These are phyloP conservation scores for Urocyon cinereoargenteus DNA, from an alignment of 2,797 vertebrate genomes.

Conservation along the genomic window DNA sequence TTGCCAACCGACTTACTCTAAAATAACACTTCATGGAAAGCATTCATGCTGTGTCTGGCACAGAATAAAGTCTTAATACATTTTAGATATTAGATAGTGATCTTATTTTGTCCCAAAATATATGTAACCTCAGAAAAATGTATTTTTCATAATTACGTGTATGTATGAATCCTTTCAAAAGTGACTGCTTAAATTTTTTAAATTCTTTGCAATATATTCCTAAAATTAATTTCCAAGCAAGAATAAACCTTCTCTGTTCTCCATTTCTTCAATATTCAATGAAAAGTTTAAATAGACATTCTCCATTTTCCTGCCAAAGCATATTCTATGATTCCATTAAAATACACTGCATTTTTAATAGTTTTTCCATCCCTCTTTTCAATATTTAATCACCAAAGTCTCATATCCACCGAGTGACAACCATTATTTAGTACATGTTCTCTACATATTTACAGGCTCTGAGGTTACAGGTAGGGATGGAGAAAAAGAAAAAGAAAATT, in stretches of 20 bases:
- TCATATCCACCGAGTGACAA: background rate
- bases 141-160: background rate
- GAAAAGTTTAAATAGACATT: background rate
- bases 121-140: background rate
- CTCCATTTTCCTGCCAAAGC: background rate
- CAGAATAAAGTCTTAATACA: accelerated
- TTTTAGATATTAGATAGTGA: background rate
- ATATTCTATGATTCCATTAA: background rate
- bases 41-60: background rate
- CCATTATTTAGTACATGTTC: background rate
- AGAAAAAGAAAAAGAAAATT: no score
- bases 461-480: background rate
- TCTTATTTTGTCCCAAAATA: background rate
- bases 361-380: background rate
- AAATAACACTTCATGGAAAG: background rate
- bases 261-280: background rate
- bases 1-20: background rate
- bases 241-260: background rate
- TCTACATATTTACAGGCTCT: background rate
- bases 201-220: background rate
- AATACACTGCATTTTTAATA: background rate
- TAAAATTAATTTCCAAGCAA: background rate
- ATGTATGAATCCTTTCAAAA: background rate
- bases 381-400: background rate
- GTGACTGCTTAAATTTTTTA: background rate